A percentile compares a stretch with the other conserved stretches of the same genome.
Evolutionary conservation across 1,140 invertebrate species (phyloP).

Genomic region (Leptinotarsa texana): DNA sequence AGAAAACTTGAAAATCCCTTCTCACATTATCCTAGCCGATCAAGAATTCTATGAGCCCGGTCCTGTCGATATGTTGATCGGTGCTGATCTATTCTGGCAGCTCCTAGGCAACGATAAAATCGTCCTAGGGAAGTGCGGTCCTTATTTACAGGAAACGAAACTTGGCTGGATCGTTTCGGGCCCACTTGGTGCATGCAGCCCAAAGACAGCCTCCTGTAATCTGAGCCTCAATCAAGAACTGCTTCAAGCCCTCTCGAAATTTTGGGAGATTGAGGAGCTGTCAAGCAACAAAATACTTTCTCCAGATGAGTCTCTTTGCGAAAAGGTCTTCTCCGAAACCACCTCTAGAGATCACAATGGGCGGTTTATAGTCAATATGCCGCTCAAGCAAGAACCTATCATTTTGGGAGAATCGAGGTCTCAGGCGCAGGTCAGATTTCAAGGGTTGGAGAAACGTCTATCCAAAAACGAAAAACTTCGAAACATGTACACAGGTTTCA

Average conservation of each 20-base stretch:
- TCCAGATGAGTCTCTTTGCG: no score
- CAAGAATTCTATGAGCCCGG: not conserved
- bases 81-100: slow-evolving; percentile 2
- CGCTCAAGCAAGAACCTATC: no score
- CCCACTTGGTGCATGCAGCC: no score
- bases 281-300: not conserved
- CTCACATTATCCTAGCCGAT: not conserved
- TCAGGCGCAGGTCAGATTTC: no score
- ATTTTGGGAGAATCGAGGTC: no score
- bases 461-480: no score
- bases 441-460: no score
- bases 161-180: not conserved
- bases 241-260: not conserved
- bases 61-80: slow-evolving; percentile 10
- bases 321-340: no score
- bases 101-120: not conserved
- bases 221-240: not conserved
- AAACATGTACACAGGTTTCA: no score
- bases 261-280: not conserved
- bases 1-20: not conserved
- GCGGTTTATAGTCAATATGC: no score
- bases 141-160: not conserved
- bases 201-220: not conserved
- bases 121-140: not conserved
- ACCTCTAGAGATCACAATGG: no score